These are phyloP conservation scores for Athetis lepigone DNA, from an alignment of 2,888 invertebrate species.

Conservation along the genomic window DNA sequence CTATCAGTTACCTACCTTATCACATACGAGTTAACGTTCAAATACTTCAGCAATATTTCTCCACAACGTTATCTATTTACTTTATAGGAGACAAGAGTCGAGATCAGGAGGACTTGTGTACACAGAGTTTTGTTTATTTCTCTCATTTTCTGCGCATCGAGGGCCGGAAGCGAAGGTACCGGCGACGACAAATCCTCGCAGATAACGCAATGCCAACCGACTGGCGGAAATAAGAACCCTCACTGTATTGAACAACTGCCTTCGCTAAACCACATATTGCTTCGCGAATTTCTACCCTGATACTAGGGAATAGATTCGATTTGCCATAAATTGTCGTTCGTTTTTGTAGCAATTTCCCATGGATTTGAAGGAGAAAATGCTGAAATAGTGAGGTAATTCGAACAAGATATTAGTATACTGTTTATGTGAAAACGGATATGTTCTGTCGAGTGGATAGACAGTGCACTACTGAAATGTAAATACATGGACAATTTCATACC, in stretches of 20 bases:
- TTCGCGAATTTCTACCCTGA: constrained; percentile 50
- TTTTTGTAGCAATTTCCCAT: constrained; percentile 54
- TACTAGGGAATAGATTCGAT: constrained; percentile 25
- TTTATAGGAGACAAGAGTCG: constrained; percentile 35
- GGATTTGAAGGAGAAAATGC: constrained; percentile 51
- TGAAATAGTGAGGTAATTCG: constrained; percentile 52
- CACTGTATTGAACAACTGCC: constrained; percentile 53
- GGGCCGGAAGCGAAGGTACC: constrained; percentile 66
- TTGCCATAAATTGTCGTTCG: constrained; percentile 14
- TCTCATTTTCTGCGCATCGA: constrained; percentile 56
- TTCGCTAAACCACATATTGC: constrained; percentile 41
- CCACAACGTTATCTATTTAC: constrained; percentile 42
- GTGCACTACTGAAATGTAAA: constrained; percentile 14
- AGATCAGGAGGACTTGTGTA: constrained; percentile 43
- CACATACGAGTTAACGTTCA: constrained; percentile 7
- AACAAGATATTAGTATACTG: constrained; percentile 31
- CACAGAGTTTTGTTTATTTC: constrained; percentile 63
- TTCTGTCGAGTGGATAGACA: constrained; percentile 5
- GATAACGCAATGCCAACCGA: constrained; percentile 67
- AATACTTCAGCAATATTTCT: constrained; percentile 45
- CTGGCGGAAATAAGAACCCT: constrained; percentile 69
- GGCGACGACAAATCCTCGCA: constrained; percentile 71
- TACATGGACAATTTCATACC: constrained; percentile 21
- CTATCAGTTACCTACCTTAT: neutral
- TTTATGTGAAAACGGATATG: constrained; percentile 11